Evolutionary conservation across 2,113 vertebrate species (phyloP).

Genomic region (Antechinus flavipes): DNA sequence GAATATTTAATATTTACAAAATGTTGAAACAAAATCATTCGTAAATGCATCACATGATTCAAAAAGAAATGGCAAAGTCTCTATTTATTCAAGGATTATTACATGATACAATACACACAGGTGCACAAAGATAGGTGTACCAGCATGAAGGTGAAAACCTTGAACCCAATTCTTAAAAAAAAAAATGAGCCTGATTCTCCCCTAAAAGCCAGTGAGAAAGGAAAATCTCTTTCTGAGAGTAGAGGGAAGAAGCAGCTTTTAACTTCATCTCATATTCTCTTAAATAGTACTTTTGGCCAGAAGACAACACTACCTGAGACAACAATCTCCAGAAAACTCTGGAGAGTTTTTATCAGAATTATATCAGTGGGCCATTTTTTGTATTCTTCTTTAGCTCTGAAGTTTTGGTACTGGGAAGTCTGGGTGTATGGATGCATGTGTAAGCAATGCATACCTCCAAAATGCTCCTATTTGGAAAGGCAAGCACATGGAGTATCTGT

Average conservation of each 20-base stretch:
- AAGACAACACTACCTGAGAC: neutral
- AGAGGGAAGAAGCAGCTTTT: neutral
- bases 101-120: neutral
- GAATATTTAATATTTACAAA: constrained; percentile 2
- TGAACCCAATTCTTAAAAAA: neutral
- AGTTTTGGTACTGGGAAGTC: neutral
- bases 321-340: no score
- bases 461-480: neutral
- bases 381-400: neutral
- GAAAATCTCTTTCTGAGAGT: neutral
- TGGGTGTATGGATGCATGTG: neutral
- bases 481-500: neutral
- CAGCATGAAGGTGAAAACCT: constrained; percentile 2
- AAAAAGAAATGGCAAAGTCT: constrained; percentile 42
- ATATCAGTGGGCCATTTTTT: neutral
- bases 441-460: neutral
- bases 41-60: constrained; percentile 43
- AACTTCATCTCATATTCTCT: neutral
- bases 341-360: no score
- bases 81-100: constrained; percentile 43
- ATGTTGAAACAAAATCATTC: constrained; percentile 64
- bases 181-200: neutral
- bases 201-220: neutral
- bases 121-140: constrained; percentile 10
- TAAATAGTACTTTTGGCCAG: neutral